Base-by-base conservation (phyloP, 2,113 vertebrate genomes). In the Camarhynchus parvulus region DNA sequence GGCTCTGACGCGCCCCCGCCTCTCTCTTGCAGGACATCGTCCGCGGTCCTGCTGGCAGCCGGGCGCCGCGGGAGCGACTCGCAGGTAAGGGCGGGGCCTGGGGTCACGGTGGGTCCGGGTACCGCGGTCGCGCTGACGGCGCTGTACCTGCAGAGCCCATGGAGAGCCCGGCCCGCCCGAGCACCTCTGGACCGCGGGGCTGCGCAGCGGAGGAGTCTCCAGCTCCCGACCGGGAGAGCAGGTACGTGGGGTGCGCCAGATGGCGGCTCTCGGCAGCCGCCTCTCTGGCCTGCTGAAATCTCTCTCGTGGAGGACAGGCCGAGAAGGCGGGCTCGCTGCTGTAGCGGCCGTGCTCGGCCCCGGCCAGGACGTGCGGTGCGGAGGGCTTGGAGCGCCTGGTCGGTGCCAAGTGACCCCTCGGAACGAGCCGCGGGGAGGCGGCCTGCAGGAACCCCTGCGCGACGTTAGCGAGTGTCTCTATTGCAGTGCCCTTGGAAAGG, bases 1-100 rank as follows among this genome's bases (percentile, higher is more conserved):
- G 27, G 12, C 27, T 27, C 53, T 89, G 76, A 88, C 27, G 44
- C 28, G 13, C 23, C 30, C 25, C 9, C 22, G n/a, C 30, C 15
- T 91, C 18, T 96, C 24, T 94, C 77, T 95, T 96, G 25, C 95
- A 99, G 99, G 98, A 99, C 72, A 90, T 98, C 79, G 98, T 98
- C 33, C 93, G 98, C 6, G 98, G 97, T 9, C 98, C 98, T 18
- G 89, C 96, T 10, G 97, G 96, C 86, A 90, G 96, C 96, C 74
- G 73, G 28, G 16, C 15, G 0, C 28, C 28, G 27, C 64, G n/a
- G n/a, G 64, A 49, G 35, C 90, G 53, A 46, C 13, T 67, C 62
- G 24, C 92, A 94, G 97, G 97, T 97, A 61, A 97, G 94, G n/a
- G 62, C 52, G 13, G 47, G 49, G 49, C n/a, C 27, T 35, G 61